A percentile compares a stretch with the other conserved stretches of the same genome.
phyloP scores from a whole-genome alignment of 2,113 vertebrate genomes.

The Phainopepla nitens region DNA sequence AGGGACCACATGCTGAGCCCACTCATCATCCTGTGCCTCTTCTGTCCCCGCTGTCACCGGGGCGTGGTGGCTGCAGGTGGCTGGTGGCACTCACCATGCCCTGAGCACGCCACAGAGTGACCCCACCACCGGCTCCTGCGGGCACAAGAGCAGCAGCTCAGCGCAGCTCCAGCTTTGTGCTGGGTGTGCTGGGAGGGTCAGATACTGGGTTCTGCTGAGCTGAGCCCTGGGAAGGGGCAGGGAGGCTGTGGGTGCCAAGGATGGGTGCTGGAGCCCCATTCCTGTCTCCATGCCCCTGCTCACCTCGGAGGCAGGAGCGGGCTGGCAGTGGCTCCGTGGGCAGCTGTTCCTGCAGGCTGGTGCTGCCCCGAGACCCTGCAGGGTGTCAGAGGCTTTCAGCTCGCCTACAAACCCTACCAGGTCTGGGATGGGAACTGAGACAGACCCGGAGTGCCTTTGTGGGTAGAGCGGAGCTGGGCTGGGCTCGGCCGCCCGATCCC shows the following conservation, averaged over 20 bases:
- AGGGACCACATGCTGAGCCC: rapidly evolving
- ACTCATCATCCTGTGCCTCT: neutral
- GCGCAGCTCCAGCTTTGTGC: neutral
- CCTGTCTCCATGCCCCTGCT: rapidly evolving
- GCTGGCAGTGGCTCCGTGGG: neutral
- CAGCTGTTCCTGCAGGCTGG: neutral
- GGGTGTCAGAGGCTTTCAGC: rapidly evolving
- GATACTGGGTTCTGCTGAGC: neutral
- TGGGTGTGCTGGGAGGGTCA: no score
- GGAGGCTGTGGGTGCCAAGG: neutral
- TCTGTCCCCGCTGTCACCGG: neutral
- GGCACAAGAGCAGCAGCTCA: neutral
- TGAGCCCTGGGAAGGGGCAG: neutral
- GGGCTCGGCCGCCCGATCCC: neutral
- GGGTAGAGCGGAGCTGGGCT: neutral
- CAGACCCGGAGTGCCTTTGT: neutral
- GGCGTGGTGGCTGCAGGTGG: rapidly evolving
- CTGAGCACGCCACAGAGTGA: rapidly evolving
- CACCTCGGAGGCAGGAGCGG: neutral
- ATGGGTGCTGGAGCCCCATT: neutral
- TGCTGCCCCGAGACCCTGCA: neutral
- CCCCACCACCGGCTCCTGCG: rapidly evolving
- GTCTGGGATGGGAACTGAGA: neutral
- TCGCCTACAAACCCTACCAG: neutral
- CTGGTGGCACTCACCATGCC: neutral